A percentile compares a stretch with the other conserved stretches of the same genome.
phyloP scores from a whole-genome alignment of 2,888 invertebrate genomes.

The Taphrorychus bicolor region DNA sequence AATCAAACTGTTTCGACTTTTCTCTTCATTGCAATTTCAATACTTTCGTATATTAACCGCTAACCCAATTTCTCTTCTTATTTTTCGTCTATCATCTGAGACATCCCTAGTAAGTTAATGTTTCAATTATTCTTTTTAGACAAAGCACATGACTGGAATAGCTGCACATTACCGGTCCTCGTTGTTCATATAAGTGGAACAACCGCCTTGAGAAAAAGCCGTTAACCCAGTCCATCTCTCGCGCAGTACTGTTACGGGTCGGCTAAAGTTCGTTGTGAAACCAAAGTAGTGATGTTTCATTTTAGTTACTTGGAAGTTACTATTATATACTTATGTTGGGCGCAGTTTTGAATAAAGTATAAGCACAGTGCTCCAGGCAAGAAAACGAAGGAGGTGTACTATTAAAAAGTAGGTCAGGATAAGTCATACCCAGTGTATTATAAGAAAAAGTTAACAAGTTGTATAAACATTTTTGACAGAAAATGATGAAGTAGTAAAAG shows the following conservation, averaged over 20 bases:
- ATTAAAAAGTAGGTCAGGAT: too few relatives aligned
- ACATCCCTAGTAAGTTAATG: not conserved
- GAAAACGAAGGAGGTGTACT: too few relatives aligned
- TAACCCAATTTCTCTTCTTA: not conserved
- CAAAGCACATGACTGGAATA: not conserved
- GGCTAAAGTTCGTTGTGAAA: slow-evolving; percentile 10
- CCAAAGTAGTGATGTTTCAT: slow-evolving; percentile 7
- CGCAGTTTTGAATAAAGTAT: too few relatives aligned
- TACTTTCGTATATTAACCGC: not conserved
- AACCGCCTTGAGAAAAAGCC: slow-evolving; percentile 25
- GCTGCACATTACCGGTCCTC: not conserved
- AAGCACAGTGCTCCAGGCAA: too few relatives aligned
- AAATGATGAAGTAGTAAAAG: too few relatives aligned
- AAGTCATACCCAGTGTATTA: too few relatives aligned
- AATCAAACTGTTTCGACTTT: not conserved
- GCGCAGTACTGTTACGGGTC: slow-evolving; percentile 23
- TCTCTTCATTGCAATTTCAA: not conserved
- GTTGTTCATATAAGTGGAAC: slow-evolving; percentile 20
- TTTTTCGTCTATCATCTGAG: not conserved
- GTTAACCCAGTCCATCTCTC: slow-evolving; percentile 29
- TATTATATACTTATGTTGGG: too few relatives aligned
- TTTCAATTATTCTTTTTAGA: not conserved
- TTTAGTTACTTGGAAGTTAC: too few relatives aligned
- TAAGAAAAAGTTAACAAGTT: too few relatives aligned
- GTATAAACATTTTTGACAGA: too few relatives aligned